A percentile compares a stretch with the other conserved stretches of the same genome.
These are phyloP conservation scores for Takifugu rubripes DNA, from an alignment of 2,797 vertebrate genomes.

Conservation along the genomic window DNA sequence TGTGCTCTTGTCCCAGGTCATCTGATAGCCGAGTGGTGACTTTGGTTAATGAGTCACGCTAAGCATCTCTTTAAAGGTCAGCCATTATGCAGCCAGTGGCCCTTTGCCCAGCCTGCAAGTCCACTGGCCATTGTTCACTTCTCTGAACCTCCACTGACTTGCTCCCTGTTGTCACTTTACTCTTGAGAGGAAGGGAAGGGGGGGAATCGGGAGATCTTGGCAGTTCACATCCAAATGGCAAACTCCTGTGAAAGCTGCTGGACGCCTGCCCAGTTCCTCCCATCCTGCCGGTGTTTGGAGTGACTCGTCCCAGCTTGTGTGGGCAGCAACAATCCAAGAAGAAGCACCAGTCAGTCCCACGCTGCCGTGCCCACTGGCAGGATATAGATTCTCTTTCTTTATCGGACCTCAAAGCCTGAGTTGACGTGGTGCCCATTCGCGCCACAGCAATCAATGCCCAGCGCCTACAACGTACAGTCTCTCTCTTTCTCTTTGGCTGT, in stretches of 20 bases:
- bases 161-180: conserved; percentile 54
- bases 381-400: conserved; percentile 67
- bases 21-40: conserved; percentile 81
- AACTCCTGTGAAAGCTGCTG: conserved; percentile 56
- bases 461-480: conserved; percentile 58
- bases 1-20: conserved; percentile 77
- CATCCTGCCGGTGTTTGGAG: conserved; percentile 58
- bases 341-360: conserved; percentile 68
- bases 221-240: conserved; percentile 55
- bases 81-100: conserved; percentile 77
- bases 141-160: conserved; percentile 47
- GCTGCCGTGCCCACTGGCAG: conserved; percentile 64
- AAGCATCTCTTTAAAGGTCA: conserved; percentile 83
- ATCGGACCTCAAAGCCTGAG: conserved; percentile 59
- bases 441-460: conserved; percentile 63
- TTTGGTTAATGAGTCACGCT: conserved; percentile 78
- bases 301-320: conserved; percentile 69
- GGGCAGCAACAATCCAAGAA: conserved; percentile 54
- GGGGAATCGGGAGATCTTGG: conserved; percentile 49
- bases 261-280: conserved; percentile 61
- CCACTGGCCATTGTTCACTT: conserved; percentile 65
- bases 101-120: conserved; percentile 72
- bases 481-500: conserved; percentile 6
- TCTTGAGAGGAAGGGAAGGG: conserved; percentile 20
- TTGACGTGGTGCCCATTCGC: conserved; percentile 64